Evolutionary conservation across 2,888 invertebrate genomes (phyloP), one percentile per base, ranked within the genome.

Genomic region (Limenitis camilla): DNA sequence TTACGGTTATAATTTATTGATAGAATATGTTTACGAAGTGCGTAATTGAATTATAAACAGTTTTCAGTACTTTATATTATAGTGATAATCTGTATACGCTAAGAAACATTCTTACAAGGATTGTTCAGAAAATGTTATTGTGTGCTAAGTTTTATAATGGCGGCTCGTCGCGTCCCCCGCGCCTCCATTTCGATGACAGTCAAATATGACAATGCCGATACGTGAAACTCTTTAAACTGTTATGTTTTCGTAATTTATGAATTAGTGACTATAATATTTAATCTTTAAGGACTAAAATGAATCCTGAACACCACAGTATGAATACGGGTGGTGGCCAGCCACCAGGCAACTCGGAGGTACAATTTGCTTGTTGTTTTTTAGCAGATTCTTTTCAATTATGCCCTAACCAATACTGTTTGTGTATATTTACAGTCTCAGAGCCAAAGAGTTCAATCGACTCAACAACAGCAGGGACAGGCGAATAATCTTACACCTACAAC

Each of bases 141-240:
- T 88, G 85, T 73, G 71, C 71, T 71, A 80, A 81, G 83, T 86
- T 88, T 85, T 83, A 81, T 88, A 89, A 90, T 90, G 90, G 90
- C 90, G 89, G 89, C 87, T 88, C 89, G 89, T 89, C 89, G 90
- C 90, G 90, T 90, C 90, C 90, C 91, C 90, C 90, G 88, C 89
- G 88, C 88, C 88, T 88, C 84, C 83, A 88, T 88, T 88, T 89
- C 88, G 86, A 78, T 90, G 90, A 90, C 90, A 90, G 89, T 88
- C 89, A 81, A 88, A 83, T 83, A 84, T 85, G 86, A 85, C 86
- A 86, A 87, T 83, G 81, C 82, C 78, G 79, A 79, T 80, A 75
- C 69, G 69, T 71, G 75, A 62, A 80, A 81, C 78, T 81, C 78
- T 81, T 74, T 71, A 73, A 78, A 77, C 78, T 81, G 79, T 77